A percentile compares a stretch with the other conserved stretches of the same genome.
Evolutionary conservation across 1,140 invertebrate genomes (phyloP).

Genomic region (Drosophila seguyi): DNA sequence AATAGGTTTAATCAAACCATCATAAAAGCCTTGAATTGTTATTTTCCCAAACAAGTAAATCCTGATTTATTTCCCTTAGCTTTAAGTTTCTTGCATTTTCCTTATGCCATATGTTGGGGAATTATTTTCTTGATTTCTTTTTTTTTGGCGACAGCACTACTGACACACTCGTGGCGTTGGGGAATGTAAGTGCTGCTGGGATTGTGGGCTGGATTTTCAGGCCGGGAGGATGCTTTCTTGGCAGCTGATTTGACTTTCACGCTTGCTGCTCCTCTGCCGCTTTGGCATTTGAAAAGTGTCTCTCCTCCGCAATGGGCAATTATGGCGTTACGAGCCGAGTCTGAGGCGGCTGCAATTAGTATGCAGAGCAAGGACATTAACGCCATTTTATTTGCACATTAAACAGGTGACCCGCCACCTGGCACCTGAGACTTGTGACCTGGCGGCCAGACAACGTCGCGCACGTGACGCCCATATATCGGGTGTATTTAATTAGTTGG

Average conservation of each 20-base stretch:
- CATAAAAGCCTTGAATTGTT: background rate
- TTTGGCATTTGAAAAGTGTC: slow-evolving; percentile 40
- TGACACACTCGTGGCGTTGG: slow-evolving; percentile 26
- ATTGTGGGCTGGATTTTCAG: background rate
- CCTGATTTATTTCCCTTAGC: background rate
- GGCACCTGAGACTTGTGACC: slow-evolving; percentile 19
- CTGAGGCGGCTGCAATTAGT: slow-evolving; percentile 70
- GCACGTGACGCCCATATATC: slow-evolving; percentile 69
- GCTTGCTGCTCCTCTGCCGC: slow-evolving; percentile 60
- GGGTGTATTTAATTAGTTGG: slow-evolving; percentile 72
- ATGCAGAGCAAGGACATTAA: slow-evolving; percentile 68
- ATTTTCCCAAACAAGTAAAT: background rate
- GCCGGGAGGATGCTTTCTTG: slow-evolving; percentile 18
- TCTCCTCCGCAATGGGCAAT: slow-evolving; percentile 38
- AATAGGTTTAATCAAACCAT: background rate
- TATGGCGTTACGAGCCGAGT: slow-evolving; percentile 14
- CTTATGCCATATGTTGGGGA: background rate
- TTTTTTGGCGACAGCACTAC: background rate
- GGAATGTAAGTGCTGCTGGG: slow-evolving; percentile 19
- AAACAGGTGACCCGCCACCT: slow-evolving; percentile 63
- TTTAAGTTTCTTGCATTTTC: background rate
- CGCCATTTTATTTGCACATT: slow-evolving; percentile 77
- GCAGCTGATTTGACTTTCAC: slow-evolving; percentile 73
- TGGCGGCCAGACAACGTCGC: slow-evolving; percentile 33
- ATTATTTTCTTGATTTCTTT: background rate